Percentiles rank a stretch among this genome's conserved stretches.
These are phyloP conservation scores for Hemiscyllium ocellatum DNA, from an alignment of 2,113 vertebrate genomes.

Conservation along the genomic window DNA sequence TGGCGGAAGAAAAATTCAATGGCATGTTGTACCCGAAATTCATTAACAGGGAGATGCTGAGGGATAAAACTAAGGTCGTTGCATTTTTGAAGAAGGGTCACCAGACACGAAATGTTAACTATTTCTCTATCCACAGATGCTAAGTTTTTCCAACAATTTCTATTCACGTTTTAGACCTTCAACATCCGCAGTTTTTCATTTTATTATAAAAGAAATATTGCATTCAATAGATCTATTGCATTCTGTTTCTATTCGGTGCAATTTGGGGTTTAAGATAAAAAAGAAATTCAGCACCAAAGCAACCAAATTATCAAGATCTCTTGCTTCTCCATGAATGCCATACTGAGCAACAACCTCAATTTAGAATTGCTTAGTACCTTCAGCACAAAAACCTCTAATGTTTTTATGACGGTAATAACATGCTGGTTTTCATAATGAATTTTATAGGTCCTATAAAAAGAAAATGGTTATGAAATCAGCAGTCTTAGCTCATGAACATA, in stretches of 20 bases:
- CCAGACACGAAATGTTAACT: no score
- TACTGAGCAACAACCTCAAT: background rate
- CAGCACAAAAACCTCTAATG: conserved; percentile 8
- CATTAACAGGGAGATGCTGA: no score
- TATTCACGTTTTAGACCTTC: no score
- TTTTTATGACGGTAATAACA: conserved; percentile 27
- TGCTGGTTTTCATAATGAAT: conserved; percentile 37
- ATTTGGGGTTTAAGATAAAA: background rate
- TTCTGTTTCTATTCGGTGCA: background rate
- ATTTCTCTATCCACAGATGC: no score
- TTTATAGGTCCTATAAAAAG: conserved; percentile 21
- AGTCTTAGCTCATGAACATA: conserved; percentile 23
- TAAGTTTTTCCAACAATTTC: no score
- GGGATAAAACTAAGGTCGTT: no score
- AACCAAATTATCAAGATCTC: background rate
- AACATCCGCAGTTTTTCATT: no score
- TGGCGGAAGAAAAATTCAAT: no score
- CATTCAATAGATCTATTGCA: background rate
- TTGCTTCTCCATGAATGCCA: background rate
- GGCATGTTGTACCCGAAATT: no score
- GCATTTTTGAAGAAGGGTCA: no score
- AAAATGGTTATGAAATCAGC: conserved; percentile 30
- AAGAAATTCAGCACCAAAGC: background rate
- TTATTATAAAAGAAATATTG: no score
- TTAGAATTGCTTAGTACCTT: conserved; percentile 8